phyloP scores from a whole-genome alignment of 2,113 vertebrate species.

The Penelope pileata region DNA sequence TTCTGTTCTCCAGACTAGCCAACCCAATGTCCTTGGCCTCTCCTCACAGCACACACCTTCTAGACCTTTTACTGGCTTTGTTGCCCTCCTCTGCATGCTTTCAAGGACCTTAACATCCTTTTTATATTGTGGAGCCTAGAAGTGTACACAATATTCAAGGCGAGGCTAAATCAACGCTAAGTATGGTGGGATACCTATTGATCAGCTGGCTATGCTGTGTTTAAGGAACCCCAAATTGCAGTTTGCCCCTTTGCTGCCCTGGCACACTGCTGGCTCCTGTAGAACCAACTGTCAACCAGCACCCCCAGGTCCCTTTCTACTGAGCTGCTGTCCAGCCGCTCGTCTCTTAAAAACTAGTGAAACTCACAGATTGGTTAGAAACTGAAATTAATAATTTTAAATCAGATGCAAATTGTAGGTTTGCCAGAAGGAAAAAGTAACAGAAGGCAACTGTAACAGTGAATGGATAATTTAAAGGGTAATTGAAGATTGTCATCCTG shows the following conservation, averaged over 20 bases:
- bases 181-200: not conserved
- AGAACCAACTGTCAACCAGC: not conserved
- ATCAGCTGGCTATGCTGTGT: not conserved
- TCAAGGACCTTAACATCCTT: not conserved
- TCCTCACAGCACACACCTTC: not conserved
- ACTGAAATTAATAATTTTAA: not conserved
- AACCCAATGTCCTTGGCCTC: not conserved
- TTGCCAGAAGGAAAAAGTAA: not conserved
- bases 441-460: not conserved
- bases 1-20: not conserved
- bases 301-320: not conserved
- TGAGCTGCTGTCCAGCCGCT: not conserved
- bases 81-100: not conserved
- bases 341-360: not conserved
- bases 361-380: not conserved
- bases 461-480: not conserved
- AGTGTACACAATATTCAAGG: not conserved
- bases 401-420: not conserved
- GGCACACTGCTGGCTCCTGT: not conserved
- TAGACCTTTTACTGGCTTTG: no score
- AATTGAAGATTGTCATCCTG: not conserved
- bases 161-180: not conserved
- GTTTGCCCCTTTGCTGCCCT: not conserved
- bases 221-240: not conserved
- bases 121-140: not conserved